These are phyloP conservation scores for Salticus scenicus DNA, from an alignment of 2,888 invertebrate genomes.

Conservation along the genomic window DNA sequence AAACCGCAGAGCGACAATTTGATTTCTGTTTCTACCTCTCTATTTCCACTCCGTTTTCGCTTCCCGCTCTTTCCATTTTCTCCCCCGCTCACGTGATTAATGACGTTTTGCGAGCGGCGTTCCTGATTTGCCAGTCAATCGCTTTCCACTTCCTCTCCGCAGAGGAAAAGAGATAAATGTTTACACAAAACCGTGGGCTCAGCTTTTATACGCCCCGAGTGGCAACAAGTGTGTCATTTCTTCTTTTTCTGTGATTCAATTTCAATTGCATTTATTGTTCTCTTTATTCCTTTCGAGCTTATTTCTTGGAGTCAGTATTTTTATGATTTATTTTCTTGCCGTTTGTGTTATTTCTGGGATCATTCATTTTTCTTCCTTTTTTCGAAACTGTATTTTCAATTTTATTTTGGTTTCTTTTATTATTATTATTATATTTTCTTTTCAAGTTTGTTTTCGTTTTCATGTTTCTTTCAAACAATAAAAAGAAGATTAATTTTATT, in stretches of 20 bases:
- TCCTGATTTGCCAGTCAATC: slow-evolving; percentile 70
- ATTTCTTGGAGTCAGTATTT: slow-evolving; percentile 29
- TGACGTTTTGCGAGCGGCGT: slow-evolving; percentile 55
- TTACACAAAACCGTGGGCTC: slow-evolving; percentile 62
- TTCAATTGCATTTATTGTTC: slow-evolving; percentile 50
- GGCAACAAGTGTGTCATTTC: slow-evolving; percentile 63
- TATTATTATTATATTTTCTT: slow-evolving; percentile 16
- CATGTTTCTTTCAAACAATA: neutral
- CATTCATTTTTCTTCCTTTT: neutral
- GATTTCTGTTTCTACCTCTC: slow-evolving; percentile 66
- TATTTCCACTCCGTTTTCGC: slow-evolving; percentile 61
- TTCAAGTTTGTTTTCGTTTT: too few species aligned
- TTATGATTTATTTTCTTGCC: slow-evolving; percentile 20
- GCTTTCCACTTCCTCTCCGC: slow-evolving; percentile 44
- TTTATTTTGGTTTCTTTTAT: neutral
- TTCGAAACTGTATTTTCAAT: neutral
- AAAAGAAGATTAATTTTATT: neutral
- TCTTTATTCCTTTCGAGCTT: neutral
- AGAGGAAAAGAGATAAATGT: slow-evolving; percentile 63
- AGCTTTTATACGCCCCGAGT: slow-evolving; percentile 67
- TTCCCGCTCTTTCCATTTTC: slow-evolving; percentile 33
- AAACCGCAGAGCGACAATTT: slow-evolving; percentile 68
- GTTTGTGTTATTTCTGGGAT: slow-evolving; percentile 6
- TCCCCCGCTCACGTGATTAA: slow-evolving; percentile 58
- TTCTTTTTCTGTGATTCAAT: slow-evolving; percentile 56